Base-by-base conservation (phyloP, 1,140 invertebrate species). In the Goniozus legneri region DNA sequence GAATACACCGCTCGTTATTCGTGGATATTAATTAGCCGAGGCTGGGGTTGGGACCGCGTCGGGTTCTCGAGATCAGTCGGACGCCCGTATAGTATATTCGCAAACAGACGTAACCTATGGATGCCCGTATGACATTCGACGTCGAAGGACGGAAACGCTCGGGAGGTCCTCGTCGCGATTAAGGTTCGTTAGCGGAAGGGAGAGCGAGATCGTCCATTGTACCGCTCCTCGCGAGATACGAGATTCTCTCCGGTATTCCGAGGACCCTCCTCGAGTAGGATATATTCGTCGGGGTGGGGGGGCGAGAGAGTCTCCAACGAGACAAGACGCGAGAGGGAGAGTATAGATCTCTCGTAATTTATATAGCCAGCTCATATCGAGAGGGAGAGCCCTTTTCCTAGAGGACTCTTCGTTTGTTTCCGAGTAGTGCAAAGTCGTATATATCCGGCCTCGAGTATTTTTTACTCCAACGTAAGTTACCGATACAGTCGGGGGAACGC, bases 151-250 rank as follows among this genome's bases (percentile, higher is more conserved):
- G 58, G 57, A 65, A 65, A 64, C 55, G 58, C 47, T 58, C 44
- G 32, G 50, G 44, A 62, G 42, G 43, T 58, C 55, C 64, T 65
- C 62, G 59, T 64, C 49, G 62, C 64, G 60, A 67, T 69, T 69
- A 65, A 69, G 61, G 59, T 59, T 60, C 56, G 59, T 67, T 67
- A 67, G 65, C 54, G 40, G 41, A 52, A 65, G 64, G 54, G 66
- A 64, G 60, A 43, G 54, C 57, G 56, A n/a, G n/a, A n/a, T n/a
- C n/a, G n/a, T n/a, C n/a, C 47, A 64, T 67, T 65, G 64, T 64
- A 54, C 50, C 39, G 50, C 38, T 45, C 20, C 52, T 38, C 52
- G 56, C 56, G 35, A 56, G 62, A 65, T 67, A 67, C 63, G 53
- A 65, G 55, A 56, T 64, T 62, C 60, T 48, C 45, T 46, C 34